A percentile compares a stretch with the other conserved stretches of the same genome.
Conservation (phyloP, 1,140 invertebrate species). For the Vanessa tameamea region DNA sequence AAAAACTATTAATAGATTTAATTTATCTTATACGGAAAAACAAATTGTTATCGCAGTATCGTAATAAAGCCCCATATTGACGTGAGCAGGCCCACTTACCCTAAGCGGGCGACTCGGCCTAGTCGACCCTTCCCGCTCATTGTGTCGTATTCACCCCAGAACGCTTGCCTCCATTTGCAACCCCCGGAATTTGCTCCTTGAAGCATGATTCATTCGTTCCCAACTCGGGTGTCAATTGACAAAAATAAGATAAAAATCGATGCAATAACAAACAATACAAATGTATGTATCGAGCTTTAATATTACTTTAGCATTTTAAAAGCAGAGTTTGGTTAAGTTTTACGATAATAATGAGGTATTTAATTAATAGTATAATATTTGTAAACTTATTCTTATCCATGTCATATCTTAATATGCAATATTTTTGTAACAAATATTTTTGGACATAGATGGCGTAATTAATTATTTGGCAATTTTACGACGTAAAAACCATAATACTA, state of each 20-base stretch:
- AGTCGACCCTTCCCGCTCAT: conserved; percentile 72
- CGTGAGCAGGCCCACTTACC: conserved; percentile 74
- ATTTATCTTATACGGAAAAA: conserved; percentile 46
- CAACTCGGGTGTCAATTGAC: conserved; percentile 65
- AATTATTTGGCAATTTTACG: neutral
- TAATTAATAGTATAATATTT: too few species aligned
- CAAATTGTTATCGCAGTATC: conserved; percentile 70
- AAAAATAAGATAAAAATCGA: conserved; percentile 58
- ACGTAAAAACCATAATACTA: conserved; percentile 55
- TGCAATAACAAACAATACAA: conserved; percentile 23
- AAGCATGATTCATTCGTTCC: conserved; percentile 76
- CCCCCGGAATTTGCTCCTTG: conserved; percentile 78
- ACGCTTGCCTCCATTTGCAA: conserved; percentile 74
- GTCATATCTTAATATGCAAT: too few species aligned
- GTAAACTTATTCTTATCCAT: too few species aligned
- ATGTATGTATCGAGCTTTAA: neutral
- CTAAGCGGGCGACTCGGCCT: conserved; percentile 59
- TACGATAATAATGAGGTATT: neutral
- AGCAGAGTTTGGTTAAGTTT: neutral
- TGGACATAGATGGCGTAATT: too few species aligned
- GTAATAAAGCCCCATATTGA: conserved; percentile 75
- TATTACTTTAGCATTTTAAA: conserved; percentile 24
- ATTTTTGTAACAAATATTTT: too few species aligned
- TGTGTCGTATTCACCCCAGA: conserved; percentile 76
- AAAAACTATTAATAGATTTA: conserved; percentile 19